Evolutionary conservation across 2,797 vertebrate genomes (phyloP).

Genomic region (Pangasius krempfi): DNA sequence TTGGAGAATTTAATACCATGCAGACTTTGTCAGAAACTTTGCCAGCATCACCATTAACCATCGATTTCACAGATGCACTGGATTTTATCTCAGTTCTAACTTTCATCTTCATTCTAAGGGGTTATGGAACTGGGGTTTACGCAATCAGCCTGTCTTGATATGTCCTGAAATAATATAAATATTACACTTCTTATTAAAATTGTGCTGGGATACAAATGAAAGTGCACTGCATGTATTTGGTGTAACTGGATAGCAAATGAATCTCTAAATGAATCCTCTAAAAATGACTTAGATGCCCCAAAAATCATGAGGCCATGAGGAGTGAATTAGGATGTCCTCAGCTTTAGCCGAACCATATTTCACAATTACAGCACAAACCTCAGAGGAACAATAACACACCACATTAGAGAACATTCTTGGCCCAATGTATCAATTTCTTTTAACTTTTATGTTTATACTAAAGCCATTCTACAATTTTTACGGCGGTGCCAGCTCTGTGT

Average conservation of each 20-base stretch:
- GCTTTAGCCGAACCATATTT: not conserved
- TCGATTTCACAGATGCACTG: not conserved
- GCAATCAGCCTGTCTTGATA: not conserved
- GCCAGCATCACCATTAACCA: conserved; percentile 16
- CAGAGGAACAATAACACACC: not conserved
- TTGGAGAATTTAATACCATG: conserved; percentile 46
- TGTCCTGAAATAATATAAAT: not conserved
- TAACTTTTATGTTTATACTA: conserved; percentile 11
- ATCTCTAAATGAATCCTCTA: not conserved
- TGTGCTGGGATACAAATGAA: not conserved
- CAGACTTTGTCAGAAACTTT: conserved; percentile 22
- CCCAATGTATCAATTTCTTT: not conserved
- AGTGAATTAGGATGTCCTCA: not conserved
- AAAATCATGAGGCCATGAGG: not conserved
- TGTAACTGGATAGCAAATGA: not conserved
- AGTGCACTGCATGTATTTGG: not conserved
- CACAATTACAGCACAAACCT: not conserved
- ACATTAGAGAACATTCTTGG: not conserved
- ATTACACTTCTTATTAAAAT: not conserved
- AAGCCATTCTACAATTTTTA: conserved; percentile 7
- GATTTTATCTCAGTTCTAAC: conserved; percentile 12
- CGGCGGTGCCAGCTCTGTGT: not conserved
- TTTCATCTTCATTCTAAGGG: conserved; percentile 21
- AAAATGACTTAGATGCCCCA: not conserved
- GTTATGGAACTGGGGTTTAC: not conserved